Evolutionary conservation across 1,140 invertebrate species (phyloP).

Genomic region (Anastatus disparis): DNA sequence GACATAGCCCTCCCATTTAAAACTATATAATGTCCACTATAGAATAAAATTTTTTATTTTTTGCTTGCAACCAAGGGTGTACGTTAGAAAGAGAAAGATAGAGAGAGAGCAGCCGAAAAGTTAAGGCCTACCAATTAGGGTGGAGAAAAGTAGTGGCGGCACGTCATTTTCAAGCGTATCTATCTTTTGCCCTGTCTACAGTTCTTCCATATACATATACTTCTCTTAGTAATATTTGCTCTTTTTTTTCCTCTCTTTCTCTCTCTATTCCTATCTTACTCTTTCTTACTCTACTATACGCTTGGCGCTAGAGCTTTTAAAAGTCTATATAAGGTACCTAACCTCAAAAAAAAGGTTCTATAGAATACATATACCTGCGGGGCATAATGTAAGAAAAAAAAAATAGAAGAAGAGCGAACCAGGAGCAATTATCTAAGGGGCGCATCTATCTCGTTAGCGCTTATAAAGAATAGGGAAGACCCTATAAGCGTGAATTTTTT

Average conservation of each 20-base stretch:
- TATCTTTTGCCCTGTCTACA: not conserved
- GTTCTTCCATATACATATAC: too few species aligned
- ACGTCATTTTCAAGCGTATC: not conserved
- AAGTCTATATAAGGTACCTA: too few species aligned
- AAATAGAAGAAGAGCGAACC: not conserved
- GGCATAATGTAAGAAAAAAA: constrained; percentile 3
- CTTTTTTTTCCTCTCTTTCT: too few species aligned
- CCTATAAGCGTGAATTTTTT: constrained; percentile 38
- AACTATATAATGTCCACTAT: too few species aligned
- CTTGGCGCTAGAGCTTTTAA: not conserved
- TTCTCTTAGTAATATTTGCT: too few species aligned
- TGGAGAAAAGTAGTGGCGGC: constrained; percentile 6
- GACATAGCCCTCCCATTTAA: not conserved
- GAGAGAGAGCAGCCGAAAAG: too few species aligned
- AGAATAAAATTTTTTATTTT: too few species aligned
- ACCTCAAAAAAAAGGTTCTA: too few species aligned
- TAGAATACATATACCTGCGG: constrained; percentile 19
- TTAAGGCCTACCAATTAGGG: constrained; percentile 22
- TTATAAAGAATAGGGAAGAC: too few species aligned
- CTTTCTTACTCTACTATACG: not conserved
- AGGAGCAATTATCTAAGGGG: not conserved
- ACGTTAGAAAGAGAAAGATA: too few species aligned
- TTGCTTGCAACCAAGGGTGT: too few species aligned
- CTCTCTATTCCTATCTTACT: not conserved
- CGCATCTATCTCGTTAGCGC: constrained; percentile 41